phyloP scores from a whole-genome alignment of 1,140 invertebrate species.

The Latrodectus geometricus region DNA sequence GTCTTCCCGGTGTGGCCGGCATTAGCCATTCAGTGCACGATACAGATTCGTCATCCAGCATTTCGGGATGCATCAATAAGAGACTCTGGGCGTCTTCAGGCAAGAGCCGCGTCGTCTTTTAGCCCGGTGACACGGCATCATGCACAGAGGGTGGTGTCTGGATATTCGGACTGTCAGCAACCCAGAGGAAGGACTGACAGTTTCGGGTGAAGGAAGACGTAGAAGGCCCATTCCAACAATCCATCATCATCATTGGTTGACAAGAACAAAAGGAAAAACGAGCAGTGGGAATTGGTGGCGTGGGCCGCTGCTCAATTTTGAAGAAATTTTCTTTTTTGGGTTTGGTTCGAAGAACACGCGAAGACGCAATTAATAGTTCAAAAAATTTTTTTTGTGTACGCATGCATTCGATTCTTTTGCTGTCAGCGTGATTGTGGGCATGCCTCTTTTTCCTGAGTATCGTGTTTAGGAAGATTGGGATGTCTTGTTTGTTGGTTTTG shows the following conservation, averaged over 20 bases:
- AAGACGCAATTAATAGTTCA: constrained; percentile 43
- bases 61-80: too few relatives aligned
- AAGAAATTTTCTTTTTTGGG: background rate
- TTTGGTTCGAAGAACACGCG: constrained; percentile 29
- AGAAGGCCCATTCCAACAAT: constrained; percentile 32
- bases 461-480: constrained; percentile 29
- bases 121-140: constrained; percentile 1
- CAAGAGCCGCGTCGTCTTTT: too few relatives aligned
- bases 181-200: constrained; percentile 37
- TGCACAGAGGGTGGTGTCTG: constrained; percentile 45
- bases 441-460: background rate
- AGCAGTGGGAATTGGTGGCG: background rate
- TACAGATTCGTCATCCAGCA: too few relatives aligned
- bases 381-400: background rate
- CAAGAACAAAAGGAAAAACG: constrained; percentile 45
- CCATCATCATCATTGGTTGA: constrained; percentile 51
- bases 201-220: constrained; percentile 38
- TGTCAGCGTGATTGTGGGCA: constrained; percentile 11
- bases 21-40: too few relatives aligned
- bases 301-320: constrained; percentile 19
- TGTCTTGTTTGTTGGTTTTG: background rate
- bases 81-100: too few relatives aligned
- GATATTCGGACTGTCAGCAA: constrained; percentile 36
- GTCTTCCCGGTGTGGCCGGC: too few relatives aligned
- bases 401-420: background rate